Evolutionary conservation across 2,113 vertebrate genomes (phyloP).

Genomic region (Equus quagga): DNA sequence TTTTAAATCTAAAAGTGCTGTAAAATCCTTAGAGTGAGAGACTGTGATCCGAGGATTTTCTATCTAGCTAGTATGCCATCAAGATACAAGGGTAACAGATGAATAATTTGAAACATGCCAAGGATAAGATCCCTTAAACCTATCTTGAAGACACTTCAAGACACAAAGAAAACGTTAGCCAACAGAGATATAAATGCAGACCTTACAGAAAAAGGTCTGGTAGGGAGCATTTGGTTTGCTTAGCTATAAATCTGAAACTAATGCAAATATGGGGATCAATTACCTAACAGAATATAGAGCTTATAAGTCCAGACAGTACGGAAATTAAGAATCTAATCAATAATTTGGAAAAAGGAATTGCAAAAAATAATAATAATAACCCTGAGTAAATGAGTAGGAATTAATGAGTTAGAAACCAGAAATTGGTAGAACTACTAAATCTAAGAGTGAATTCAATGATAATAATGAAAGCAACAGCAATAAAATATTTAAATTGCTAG

Average conservation of each 20-base stretch:
- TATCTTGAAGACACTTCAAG: slow-evolving; percentile 26
- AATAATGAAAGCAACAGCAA: slow-evolving; percentile 14
- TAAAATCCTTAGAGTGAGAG: background rate
- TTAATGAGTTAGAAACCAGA: slow-evolving; percentile 30
- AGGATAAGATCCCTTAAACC: background rate
- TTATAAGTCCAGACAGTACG: background rate
- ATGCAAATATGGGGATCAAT: background rate
- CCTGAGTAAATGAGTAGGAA: background rate
- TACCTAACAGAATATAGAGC: background rate
- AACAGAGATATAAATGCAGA: background rate
- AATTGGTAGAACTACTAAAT: background rate
- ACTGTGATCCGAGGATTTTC: background rate
- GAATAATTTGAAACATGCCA: background rate
- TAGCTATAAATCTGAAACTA: slow-evolving; percentile 1
- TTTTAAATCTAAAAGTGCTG: background rate
- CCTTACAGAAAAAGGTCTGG: background rate
- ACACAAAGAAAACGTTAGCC: background rate
- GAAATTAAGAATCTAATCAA: background rate
- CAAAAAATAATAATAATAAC: background rate
- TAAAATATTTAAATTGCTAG: background rate
- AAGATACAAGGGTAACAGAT: background rate
- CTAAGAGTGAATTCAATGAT: background rate
- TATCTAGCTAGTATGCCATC: background rate
- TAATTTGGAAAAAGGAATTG: background rate
- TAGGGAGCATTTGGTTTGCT: background rate